phyloP scores from a whole-genome alignment of 2,113 vertebrate species.

The Struthidea cinerea region DNA sequence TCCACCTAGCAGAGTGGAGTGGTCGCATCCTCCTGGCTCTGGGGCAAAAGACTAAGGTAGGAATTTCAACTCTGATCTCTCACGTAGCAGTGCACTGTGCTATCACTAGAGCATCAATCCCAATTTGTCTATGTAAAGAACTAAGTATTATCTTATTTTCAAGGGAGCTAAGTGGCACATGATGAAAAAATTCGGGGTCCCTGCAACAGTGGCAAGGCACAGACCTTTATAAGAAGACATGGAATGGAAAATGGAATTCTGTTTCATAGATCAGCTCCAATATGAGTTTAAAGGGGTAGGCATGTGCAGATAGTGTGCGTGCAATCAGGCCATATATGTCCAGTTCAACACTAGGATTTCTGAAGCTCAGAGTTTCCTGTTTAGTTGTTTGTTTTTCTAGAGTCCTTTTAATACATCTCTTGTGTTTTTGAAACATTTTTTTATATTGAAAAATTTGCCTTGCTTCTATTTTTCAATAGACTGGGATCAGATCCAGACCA shows the following conservation, averaged over 20 bases:
- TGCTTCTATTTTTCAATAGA: conserved; percentile 65
- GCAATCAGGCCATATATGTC: neutral
- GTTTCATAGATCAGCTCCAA: neutral
- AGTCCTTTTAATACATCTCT: neutral
- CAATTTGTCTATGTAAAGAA: neutral
- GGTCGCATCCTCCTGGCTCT: conserved; percentile 46
- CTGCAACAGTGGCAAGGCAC: neutral
- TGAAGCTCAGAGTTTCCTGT: neutral
- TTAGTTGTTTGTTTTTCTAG: neutral
- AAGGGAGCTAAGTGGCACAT: neutral
- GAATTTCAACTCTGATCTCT: conserved; percentile 46
- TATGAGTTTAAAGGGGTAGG: neutral
- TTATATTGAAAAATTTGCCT: neutral
- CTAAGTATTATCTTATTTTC: neutral
- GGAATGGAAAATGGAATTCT: neutral
- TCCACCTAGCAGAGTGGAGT: conserved; percentile 56
- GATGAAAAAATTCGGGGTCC: neutral
- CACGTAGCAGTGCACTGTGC: neutral
- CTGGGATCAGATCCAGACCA: conserved; percentile 87
- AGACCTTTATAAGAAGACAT: neutral
- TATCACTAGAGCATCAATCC: neutral
- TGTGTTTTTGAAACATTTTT: neutral
- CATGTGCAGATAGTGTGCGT: neutral
- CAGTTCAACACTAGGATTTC: neutral
- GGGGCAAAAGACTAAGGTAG: conserved; percentile 55